Evolutionary conservation across 1,140 invertebrate genomes (phyloP).

Genomic region (Bombus sibiricus): DNA sequence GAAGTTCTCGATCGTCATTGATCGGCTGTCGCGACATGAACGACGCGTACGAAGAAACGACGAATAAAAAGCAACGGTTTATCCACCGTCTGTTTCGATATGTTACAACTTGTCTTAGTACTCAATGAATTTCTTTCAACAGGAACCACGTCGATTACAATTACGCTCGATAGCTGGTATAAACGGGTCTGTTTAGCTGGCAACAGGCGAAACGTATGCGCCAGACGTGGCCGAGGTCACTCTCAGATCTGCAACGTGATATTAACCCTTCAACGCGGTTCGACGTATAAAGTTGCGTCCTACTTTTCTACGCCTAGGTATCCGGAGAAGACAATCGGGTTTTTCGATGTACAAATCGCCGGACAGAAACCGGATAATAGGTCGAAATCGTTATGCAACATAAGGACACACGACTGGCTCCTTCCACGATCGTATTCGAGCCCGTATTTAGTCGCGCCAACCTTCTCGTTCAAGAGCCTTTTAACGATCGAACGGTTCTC

Average conservation of each 20-base stretch:
- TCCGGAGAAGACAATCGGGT: slow-evolving; percentile 28
- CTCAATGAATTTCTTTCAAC: neutral
- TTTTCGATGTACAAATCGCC: slow-evolving; percentile 34
- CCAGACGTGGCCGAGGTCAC: slow-evolving; percentile 25
- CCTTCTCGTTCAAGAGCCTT: neutral
- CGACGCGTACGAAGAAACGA: neutral
- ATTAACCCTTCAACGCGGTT: slow-evolving; percentile 52
- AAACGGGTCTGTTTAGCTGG: slow-evolving; percentile 3
- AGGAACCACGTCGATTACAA: slow-evolving; percentile 9
- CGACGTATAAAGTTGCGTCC: slow-evolving; percentile 52
- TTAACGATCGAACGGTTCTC: neutral
- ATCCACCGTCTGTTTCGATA: neutral
- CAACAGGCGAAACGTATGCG: slow-evolving; percentile 27
- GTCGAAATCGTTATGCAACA: slow-evolving; percentile 19
- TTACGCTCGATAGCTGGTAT: slow-evolving; percentile 5
- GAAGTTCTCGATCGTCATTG: neutral
- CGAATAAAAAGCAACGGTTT: neutral
- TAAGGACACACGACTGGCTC: neutral
- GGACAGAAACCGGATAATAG: slow-evolving; percentile 16
- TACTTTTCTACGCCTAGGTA: slow-evolving; percentile 5
- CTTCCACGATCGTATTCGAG: neutral
- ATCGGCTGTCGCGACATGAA: neutral
- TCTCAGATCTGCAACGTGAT: slow-evolving; percentile 48
- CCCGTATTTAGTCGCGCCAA: too few species aligned
- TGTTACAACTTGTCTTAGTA: neutral